A percentile compares a stretch with the other conserved stretches of the same genome.
phyloP scores from a whole-genome alignment of 2,113 vertebrate species.

The Catagonus wagneri region DNA sequence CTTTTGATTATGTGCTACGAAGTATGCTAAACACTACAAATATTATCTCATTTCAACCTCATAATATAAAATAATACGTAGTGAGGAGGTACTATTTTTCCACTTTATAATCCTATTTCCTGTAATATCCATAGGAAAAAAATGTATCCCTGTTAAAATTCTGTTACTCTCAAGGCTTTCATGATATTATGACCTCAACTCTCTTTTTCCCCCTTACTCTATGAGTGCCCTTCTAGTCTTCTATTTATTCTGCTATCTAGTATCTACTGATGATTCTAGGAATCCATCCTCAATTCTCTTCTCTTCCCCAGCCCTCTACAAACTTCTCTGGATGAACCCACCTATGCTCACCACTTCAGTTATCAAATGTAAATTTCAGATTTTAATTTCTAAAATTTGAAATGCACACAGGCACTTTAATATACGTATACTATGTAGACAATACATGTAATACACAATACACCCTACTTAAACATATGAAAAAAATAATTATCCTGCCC shows the following conservation, averaged over 20 bases:
- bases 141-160: neutral
- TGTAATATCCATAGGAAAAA: too few species aligned
- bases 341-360: neutral
- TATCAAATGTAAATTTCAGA: neutral
- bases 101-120: too few species aligned
- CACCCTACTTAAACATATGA: neutral
- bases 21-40: too few species aligned
- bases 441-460: neutral
- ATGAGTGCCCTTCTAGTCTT: neutral
- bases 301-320: neutral
- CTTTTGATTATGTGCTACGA: too few species aligned
- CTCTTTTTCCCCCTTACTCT: neutral
- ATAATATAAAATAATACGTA: too few species aligned
- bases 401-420: neutral
- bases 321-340: neutral
- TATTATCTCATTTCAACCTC: too few species aligned
- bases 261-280: neutral
- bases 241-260: neutral
- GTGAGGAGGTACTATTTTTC: too few species aligned
- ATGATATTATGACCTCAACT: neutral
- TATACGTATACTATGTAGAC: neutral
- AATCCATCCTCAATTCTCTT: neutral
- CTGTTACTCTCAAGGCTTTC: neutral
- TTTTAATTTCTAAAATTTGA: slow-evolving; percentile 4
- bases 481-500: neutral